A percentile compares a stretch with the other conserved stretches of the same genome.
phyloP scores from a whole-genome alignment of 1,140 invertebrate species.

The Bombus polaris region DNA sequence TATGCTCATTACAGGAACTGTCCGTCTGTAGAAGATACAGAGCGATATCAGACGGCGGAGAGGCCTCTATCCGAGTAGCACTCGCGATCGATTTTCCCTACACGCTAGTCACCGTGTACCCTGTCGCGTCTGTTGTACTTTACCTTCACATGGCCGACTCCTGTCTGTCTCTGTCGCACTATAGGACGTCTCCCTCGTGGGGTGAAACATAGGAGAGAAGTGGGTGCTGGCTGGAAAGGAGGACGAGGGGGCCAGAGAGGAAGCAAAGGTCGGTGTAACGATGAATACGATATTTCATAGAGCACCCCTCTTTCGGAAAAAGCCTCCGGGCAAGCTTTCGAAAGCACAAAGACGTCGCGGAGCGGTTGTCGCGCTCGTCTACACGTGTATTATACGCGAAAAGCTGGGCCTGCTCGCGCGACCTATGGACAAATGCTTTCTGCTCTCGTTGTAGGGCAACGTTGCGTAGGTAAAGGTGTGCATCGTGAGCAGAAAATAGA shows the following conservation, averaged over 20 bases:
- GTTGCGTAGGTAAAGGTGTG: slow-evolving; percentile 44
- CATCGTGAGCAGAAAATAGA: slow-evolving; percentile 49
- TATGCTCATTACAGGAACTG: slow-evolving; percentile 5
- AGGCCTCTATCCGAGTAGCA: slow-evolving; percentile 29
- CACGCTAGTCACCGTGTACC: slow-evolving; percentile 36
- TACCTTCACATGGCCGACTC: slow-evolving; percentile 19
- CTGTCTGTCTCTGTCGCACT: slow-evolving; percentile 5
- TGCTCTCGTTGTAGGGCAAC: slow-evolving; percentile 37
- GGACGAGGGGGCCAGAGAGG: neutral
- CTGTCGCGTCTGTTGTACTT: slow-evolving; percentile 47
- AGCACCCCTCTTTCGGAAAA: slow-evolving; percentile 53
- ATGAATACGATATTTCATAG: slow-evolving; percentile 66
- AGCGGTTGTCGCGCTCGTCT: slow-evolving; percentile 43
- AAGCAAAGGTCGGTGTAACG: slow-evolving; percentile 57
- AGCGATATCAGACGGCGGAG: neutral
- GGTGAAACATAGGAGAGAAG: slow-evolving; percentile 16
- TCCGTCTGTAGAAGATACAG: neutral
- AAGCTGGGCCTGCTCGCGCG: neutral
- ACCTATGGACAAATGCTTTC: slow-evolving; percentile 24
- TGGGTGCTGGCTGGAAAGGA: neutral
- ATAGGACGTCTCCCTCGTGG: neutral
- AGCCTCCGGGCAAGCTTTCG: slow-evolving; percentile 56
- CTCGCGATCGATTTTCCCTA: slow-evolving; percentile 39
- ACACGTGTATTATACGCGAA: slow-evolving; percentile 48
- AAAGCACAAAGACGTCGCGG: slow-evolving; percentile 56